A percentile compares a stretch with the other conserved stretches of the same genome.
These are phyloP conservation scores for Ptychochromis oligacanthus DNA, from an alignment of 2,113 vertebrate genomes.

Conservation along the genomic window DNA sequence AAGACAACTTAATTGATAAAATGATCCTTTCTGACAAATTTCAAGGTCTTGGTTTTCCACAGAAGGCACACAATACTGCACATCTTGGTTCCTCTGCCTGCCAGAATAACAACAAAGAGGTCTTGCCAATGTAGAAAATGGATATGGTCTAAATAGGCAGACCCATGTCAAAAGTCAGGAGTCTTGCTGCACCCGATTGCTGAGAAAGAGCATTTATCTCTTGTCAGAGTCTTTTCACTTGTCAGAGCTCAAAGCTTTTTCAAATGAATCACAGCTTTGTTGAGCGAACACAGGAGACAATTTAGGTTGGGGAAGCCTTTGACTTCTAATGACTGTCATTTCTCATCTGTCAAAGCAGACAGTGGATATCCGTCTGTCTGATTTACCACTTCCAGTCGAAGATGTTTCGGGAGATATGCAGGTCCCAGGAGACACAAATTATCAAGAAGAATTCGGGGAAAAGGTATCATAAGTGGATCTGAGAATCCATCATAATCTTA, in stretches of 20 bases:
- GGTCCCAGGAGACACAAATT: not conserved
- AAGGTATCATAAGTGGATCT: not conserved
- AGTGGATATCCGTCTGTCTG: slow-evolving; percentile 45
- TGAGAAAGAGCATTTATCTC: slow-evolving; percentile 53
- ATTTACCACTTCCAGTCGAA: not conserved
- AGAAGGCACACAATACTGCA: not conserved
- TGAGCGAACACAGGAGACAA: slow-evolving; percentile 33
- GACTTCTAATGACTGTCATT: slow-evolving; percentile 56
- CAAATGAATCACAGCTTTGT: slow-evolving; percentile 64
- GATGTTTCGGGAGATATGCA: not conserved
- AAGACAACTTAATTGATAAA: not conserved
- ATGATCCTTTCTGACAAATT: not conserved
- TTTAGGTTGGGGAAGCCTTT: slow-evolving; percentile 41
- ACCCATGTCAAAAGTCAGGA: slow-evolving; percentile 40
- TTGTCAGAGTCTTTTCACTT: slow-evolving; percentile 41
- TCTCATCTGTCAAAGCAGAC: slow-evolving; percentile 48
- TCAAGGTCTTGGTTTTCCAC: not conserved
- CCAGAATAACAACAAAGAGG: not conserved
- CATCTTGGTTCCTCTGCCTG: not conserved
- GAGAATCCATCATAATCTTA: not conserved
- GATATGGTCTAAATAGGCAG: slow-evolving; percentile 15
- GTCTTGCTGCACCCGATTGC: slow-evolving; percentile 29
- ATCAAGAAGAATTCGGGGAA: not conserved
- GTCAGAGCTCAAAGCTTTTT: slow-evolving; percentile 52
- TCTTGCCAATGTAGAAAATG: slow-evolving; percentile 11